Percentiles rank a stretch among this genome's conserved stretches.
Evolutionary conservation across 1,140 invertebrate species (phyloP).

Genomic region (Drosophila cardini): DNA sequence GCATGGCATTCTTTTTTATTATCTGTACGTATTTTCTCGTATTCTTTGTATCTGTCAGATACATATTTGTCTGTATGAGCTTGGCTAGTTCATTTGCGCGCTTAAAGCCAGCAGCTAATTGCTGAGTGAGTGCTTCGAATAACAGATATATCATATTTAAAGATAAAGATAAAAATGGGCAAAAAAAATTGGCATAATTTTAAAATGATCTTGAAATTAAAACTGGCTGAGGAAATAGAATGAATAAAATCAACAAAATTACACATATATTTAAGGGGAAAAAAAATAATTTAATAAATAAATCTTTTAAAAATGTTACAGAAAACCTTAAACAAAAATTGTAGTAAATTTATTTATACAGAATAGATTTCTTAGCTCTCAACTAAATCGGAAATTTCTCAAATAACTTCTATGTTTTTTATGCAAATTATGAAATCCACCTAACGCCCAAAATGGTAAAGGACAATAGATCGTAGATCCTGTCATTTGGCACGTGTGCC

Average conservation of each 20-base stretch:
- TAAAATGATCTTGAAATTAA: conserved; percentile 3
- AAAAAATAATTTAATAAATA: conserved; percentile 11
- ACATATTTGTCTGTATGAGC: conserved; percentile 11
- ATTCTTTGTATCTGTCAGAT: conserved; percentile 57
- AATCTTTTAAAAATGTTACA: too few relatives aligned
- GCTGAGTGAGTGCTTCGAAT: conserved; percentile 53
- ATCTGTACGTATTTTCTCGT: not conserved
- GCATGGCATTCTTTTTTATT: conserved; percentile 55
- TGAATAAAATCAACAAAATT: not conserved
- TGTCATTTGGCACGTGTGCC: conserved; percentile 79
- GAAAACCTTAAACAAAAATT: not conserved
- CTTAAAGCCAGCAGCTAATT: conserved; percentile 30
- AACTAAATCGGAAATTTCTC: conserved; percentile 2
- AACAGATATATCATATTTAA: conserved; percentile 17
- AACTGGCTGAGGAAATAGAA: conserved; percentile 1
- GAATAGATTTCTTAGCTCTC: too few relatives aligned
- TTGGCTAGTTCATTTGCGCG: conserved; percentile 42
- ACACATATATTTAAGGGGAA: too few relatives aligned
- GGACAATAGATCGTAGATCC: conserved; percentile 29
- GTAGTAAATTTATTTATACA: not conserved
- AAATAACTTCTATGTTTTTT: conserved; percentile 24
- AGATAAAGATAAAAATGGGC: not conserved
- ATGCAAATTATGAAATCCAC: conserved; percentile 40
- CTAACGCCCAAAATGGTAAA: conserved; percentile 48
- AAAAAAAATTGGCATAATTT: conserved; percentile 1